Evolutionary conservation across 2,797 vertebrate species (phyloP), one percentile per base, ranked within the genome.

Genomic region (Tangara arthus): DNA sequence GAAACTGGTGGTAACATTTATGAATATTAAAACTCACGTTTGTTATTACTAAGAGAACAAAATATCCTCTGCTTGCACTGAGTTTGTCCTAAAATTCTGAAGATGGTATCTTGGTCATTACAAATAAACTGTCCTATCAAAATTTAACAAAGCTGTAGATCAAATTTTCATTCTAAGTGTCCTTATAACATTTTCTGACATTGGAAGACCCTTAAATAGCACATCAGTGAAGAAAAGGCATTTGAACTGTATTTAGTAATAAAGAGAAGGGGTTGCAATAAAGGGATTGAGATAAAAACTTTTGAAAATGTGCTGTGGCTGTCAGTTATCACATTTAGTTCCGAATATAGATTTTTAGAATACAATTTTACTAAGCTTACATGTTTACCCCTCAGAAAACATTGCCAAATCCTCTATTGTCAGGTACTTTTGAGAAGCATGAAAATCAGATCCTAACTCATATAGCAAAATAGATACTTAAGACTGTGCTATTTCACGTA

Each of bases 71-170:
- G 88, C 66, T 84, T 83, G 59, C 90, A 91, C 59, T 78, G 87
- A 81, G 89, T 77, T 46, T 93, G 93, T 96, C 90, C 89, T 97
- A 95, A 91, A 91, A 82, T 96, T 96, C 93, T 95, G 34, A 88
- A 89, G 87, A 55, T 57, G 90, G 26, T 77, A 65, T 73, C 32
- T 88, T 39, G 73, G 24, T 93, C 70, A 77, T 76, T 93, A 83
- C 27, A 87, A 87, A 80, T 93, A 90, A 95, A 95, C 78, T 75
- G 42, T 89, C 76, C 46, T 94, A 89, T 92, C 71, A 85, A 88
- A 80, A 91, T 89, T 70, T 77, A 86, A 87, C 13, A 15, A 60
- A 88, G n/a, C 69, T 88, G 65, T 78, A 92, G 57, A 89, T 92
- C 78, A 95, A 42, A 93, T 90, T 96, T 96, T 78, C 55, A 76